Evolutionary conservation across 2,797 vertebrate species (phyloP), one percentile per base, ranked within the genome.

Genomic region (Darevskia nairensis): DNA sequence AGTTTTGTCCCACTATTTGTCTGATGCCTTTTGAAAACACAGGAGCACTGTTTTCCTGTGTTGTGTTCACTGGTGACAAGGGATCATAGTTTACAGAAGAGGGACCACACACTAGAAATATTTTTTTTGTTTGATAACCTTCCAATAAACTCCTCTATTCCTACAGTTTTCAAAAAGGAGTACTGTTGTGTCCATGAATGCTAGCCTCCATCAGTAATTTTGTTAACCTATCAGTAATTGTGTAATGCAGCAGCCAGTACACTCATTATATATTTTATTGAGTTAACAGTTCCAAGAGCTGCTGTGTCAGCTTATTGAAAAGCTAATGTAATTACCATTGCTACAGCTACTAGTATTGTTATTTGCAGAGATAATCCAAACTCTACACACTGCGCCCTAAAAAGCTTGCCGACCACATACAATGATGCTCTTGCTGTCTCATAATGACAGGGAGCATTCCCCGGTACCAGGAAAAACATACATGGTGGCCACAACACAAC

Each of bases 211-310:
- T 76, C 13, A 39, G 35, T 55, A 78, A 88, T 88, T 71, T 55
- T 41, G 32, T 84, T 88, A 83, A 83, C 46, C 59, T 5, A 35
- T 46, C 74, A 41, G 64, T 78, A 88, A 88, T 88, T 78, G 27
- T 69, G 72, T 71, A 71, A 78, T 23, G 44, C 35, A 41, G 59
- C 6, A 11, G 68, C 61, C 50, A 68, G 41, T 50, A 82, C 72
- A 82, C 79, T 50, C 39, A 84, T 84, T 88, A 79, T 55, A 69
- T 74, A 6, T 79, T 87, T 79, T 59, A 88, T 61, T 72, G 27
- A 69, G 19, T 88, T 88, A 71, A 35, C 61, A 66, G 8, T 68
- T 69, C 29, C 80, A 87, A 87, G 71, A 88, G 17, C 46, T 80
- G 66, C 85, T 86, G 32, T 46, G 55, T 79, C 64, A 86, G 44